phyloP scores from a whole-genome alignment of 2,888 invertebrate species.

The Drosophila siamana region DNA sequence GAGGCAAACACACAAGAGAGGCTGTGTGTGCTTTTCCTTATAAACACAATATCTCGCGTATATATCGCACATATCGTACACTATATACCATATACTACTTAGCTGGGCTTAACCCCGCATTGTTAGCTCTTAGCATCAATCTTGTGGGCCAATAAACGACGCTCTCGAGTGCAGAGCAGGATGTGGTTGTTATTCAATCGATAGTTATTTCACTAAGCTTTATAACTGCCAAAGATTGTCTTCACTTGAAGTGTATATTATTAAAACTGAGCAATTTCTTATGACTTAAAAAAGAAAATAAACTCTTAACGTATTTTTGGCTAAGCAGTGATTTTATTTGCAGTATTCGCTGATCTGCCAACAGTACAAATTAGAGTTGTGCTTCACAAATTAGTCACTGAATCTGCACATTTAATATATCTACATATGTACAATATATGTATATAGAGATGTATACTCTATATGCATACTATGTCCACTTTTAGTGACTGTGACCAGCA shows the following conservation, averaged over 20 bases:
- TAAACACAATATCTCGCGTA: constrained; percentile 5
- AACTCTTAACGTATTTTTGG: too few species aligned
- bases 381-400: not conserved
- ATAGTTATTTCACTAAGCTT: too few species aligned
- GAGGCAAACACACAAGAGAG: constrained; percentile 20
- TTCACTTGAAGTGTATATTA: too few species aligned
- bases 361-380: too few species aligned
- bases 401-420: not conserved
- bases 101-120: not conserved
- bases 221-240: too few species aligned
- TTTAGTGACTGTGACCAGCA: constrained; percentile 10
- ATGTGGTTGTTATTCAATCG: too few species aligned
- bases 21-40: constrained; percentile 5
- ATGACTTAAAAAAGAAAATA: too few species aligned
- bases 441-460: not conserved
- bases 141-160: too few species aligned
- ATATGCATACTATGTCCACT: constrained; percentile 1
- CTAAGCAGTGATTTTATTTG: too few species aligned
- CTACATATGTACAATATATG: not conserved
- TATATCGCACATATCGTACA: not conserved
- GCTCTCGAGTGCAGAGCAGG: too few species aligned
- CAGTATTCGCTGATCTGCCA: too few species aligned
- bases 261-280: too few species aligned
- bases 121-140: not conserved
- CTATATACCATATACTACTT: constrained; percentile 1